A percentile compares a stretch with the other conserved stretches of the same genome.
phyloP scores from a whole-genome alignment of 2,797 vertebrate genomes.

The Aphelocoma californica region DNA sequence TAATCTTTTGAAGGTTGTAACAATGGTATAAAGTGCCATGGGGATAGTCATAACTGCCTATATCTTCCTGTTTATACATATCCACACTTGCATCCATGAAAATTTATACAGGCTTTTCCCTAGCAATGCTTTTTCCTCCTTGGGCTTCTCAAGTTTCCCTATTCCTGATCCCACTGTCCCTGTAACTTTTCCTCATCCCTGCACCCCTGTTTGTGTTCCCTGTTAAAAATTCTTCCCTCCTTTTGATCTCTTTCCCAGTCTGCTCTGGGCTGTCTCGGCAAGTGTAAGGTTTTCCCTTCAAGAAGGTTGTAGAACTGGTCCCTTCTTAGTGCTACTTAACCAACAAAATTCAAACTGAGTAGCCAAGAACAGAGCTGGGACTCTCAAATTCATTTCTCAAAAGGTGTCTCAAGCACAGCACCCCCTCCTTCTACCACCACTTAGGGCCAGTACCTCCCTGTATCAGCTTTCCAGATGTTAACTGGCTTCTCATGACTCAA shows the following conservation, averaged over 20 bases:
- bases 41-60: background rate
- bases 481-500: background rate
- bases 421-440: background rate
- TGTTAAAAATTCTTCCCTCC: background rate
- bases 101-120: background rate
- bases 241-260: background rate
- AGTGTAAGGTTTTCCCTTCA: background rate
- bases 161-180: background rate
- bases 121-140: background rate
- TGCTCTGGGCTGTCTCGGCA: background rate
- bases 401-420: background rate
- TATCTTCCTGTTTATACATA: background rate
- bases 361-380: background rate
- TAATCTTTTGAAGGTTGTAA: background rate
- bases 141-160: background rate
- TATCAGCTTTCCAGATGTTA: background rate
- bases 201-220: accelerated
- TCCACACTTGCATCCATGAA: background rate
- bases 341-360: background rate
- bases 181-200: background rate
- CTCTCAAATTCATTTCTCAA: background rate
- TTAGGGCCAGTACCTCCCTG: background rate
- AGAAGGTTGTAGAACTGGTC: background rate
- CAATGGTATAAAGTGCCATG: background rate
- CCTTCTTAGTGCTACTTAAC: background rate